Evolutionary conservation across 2,888 invertebrate species (phyloP).

Genomic region (Creontiades dilutus): DNA sequence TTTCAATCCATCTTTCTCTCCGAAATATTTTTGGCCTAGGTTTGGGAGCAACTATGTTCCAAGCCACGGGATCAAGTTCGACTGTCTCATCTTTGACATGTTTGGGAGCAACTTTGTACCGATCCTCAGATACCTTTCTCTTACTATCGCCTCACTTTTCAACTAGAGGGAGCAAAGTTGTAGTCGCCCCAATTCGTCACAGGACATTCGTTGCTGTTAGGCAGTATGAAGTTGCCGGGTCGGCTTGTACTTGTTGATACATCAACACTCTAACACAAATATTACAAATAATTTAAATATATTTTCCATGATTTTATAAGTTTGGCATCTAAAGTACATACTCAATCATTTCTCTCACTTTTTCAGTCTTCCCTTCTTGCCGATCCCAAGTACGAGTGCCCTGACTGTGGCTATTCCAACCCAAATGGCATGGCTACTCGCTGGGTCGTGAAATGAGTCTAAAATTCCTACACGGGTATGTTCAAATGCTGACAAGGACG

Average conservation of each 20-base stretch:
- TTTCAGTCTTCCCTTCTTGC: constrained; percentile 84
- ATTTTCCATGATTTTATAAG: too few species aligned
- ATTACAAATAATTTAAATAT: too few species aligned
- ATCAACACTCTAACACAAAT: too few species aligned
- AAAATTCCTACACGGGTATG: too few species aligned
- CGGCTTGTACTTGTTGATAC: too few species aligned
- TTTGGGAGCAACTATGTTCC: neutral
- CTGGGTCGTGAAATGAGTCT: neutral
- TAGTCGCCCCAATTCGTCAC: neutral
- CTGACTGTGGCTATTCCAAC: constrained; percentile 81
- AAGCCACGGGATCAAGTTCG: neutral
- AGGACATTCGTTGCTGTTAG: too few species aligned
- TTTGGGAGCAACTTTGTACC: constrained; percentile 12
- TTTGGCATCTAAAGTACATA: too few species aligned
- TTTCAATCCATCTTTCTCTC: constrained; percentile 1
- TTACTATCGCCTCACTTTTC: neutral
- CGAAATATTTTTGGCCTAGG: neutral
- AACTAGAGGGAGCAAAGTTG: neutral
- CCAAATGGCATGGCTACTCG: constrained; percentile 51
- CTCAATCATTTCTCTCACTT: constrained; percentile 75
- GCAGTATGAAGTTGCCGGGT: too few species aligned
- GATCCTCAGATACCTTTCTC: neutral
- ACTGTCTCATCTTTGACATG: neutral
- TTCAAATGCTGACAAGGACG: too few species aligned
- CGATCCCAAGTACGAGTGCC: constrained; percentile 85